Evolutionary conservation across 1,140 invertebrate species (phyloP).

Genomic region (Chironomus striatipennis): DNA sequence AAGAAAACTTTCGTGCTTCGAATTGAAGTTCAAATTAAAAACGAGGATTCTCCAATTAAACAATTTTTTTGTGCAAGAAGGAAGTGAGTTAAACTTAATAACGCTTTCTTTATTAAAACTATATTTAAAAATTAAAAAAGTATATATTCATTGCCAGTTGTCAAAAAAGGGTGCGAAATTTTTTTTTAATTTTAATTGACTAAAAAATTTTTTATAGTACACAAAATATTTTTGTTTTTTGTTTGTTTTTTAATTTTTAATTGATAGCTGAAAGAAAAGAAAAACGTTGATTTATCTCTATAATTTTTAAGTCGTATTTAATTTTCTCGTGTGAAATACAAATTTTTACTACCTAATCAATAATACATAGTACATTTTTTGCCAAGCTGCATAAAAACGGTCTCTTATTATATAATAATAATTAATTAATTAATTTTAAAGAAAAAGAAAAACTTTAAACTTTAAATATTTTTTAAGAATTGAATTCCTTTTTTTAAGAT

Average conservation of each 20-base stretch:
- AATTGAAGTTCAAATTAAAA: no score
- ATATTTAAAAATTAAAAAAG: background rate
- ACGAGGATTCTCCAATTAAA: background rate
- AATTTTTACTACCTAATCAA: background rate
- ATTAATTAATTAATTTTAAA: background rate
- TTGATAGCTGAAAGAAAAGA: background rate
- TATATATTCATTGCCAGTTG: background rate
- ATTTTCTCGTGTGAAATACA: background rate
- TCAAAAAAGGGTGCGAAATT: slow-evolving; percentile 21
- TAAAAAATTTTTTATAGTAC: background rate
- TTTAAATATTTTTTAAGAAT: background rate
- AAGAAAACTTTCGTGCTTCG: background rate
- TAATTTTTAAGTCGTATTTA: background rate
- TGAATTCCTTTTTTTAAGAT: background rate
- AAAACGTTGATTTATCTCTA: background rate
- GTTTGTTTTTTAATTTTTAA: background rate
- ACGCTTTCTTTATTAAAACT: background rate
- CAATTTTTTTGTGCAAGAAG: background rate
- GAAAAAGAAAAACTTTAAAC: background rate
- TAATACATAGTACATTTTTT: background rate
- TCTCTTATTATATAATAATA: slow-evolving; percentile 3
- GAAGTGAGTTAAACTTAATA: background rate
- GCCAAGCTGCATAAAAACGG: slow-evolving; percentile 11
- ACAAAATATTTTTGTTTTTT: slow-evolving; percentile 14
- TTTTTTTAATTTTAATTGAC: background rate